phyloP scores from a whole-genome alignment of 2,888 invertebrate genomes.

The Phyllotreta cruciferae region DNA sequence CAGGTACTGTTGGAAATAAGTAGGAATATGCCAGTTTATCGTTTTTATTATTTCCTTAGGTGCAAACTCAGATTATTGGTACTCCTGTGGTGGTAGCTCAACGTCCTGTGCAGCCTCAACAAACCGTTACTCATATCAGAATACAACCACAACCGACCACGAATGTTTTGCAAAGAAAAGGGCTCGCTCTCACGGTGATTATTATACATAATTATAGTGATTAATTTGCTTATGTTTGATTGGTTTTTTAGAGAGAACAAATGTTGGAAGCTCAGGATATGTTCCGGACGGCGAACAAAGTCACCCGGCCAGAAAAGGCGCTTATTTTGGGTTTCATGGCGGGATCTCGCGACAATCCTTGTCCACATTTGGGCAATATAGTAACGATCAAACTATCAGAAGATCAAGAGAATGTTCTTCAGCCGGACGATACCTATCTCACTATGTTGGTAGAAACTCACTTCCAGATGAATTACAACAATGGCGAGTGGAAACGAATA shows the following conservation, averaged over 20 bases:
- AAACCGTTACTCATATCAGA: constrained; percentile 63
- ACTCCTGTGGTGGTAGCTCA: constrained; percentile 64
- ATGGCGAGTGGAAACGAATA: constrained; percentile 95
- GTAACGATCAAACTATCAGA: constrained; percentile 96
- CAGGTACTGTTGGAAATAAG: constrained; percentile 17
- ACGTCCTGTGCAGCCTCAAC: constrained; percentile 53
- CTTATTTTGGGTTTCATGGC: constrained; percentile 98
- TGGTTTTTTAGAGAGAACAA: constrained; percentile 82
- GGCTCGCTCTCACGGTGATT: constrained; percentile 74
- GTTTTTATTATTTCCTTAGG: constrained; percentile 25
- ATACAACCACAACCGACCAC: constrained; percentile 64
- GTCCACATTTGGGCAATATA: constrained; percentile 95
- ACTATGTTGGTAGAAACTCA: constrained; percentile 89
- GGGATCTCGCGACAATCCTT: constrained; percentile 96
- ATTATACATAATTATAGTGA: constrained; percentile 4
- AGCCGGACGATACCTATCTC: constrained; percentile 81
- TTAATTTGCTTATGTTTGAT: constrained; percentile 17
- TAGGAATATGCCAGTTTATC: constrained; percentile 1
- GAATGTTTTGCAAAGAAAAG: constrained; percentile 67
- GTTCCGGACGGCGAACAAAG: constrained; percentile 95
- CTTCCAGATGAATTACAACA: constrained; percentile 98
- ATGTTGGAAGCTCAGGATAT: constrained; percentile 97
- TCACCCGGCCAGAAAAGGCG: constrained; percentile 95
- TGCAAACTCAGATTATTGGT: constrained; percentile 58
- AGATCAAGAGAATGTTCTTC: constrained; percentile 85